Base-by-base conservation (phyloP, 2,113 vertebrate genomes). In the Sinocyclocheilus anshuiensis region DNA sequence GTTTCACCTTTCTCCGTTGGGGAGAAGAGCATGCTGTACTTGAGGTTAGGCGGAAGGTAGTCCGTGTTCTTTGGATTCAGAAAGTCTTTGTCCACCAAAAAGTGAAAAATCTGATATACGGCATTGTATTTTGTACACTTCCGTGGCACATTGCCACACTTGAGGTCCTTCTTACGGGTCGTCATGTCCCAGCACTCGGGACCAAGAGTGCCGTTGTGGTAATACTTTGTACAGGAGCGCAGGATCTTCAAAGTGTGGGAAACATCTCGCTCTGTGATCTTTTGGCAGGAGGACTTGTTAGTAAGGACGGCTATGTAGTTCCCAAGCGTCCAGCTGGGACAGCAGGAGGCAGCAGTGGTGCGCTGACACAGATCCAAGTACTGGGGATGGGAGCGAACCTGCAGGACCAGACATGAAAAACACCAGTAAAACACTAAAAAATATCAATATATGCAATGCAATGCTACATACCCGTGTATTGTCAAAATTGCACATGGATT, bases 21-120 rank as follows among this genome's bases (percentile, higher is more conserved):
- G 0, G 96, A 97, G 91, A 99, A 97, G 61, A 99, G 96, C 98
- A 99, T 98, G 94, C 98, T 99, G 89, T 98, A 96, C 86, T 92
- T 96, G 82, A 99, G 94, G 84, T 95, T 91, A 10, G 96, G 97
- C 0, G 90, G 82, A 0, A 95, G 85, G 0, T 85, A 89, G 75
- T 96, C 96, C 48, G 93, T 87, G 61, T 92, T 94, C 93, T 95
- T 96, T 63, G 96, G 95, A 82, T 94, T 94, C 78, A 99, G 89
- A 85, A 99, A 99, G 95, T 99, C 98, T 91, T 99, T 99, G 94
- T 99, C 98, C 84, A 99, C 97, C 91, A 99, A 87, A 87, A 97
- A 99, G 92, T 99, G 98, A 10, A 99, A 96, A 86, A 99, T 97
- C 93, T 99, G 98, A 95, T 99, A 99, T 86, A 99, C 96, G 0